Evolutionary conservation across 2,797 vertebrate genomes (phyloP).

Genomic region (Adelosebastes latens): DNA sequence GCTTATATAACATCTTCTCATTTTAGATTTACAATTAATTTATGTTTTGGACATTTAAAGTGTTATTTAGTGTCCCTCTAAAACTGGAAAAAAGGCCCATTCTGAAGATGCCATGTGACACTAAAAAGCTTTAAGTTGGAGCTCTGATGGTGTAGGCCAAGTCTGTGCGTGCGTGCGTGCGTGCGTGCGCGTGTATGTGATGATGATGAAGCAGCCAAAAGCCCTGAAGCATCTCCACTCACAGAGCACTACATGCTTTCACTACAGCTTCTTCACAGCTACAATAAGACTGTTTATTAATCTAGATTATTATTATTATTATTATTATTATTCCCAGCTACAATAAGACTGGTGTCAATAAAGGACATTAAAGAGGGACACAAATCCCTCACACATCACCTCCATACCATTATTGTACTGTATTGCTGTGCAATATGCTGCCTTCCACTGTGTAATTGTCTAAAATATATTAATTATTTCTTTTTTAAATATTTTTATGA

Average conservation of each 20-base stretch:
- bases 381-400: too few species aligned
- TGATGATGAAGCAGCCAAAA: slow-evolving; percentile 44
- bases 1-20: background rate
- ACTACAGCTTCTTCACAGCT: too few species aligned
- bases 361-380: too few species aligned
- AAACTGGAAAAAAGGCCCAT: background rate
- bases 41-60: background rate
- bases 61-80: background rate
- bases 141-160: slow-evolving; percentile 61
- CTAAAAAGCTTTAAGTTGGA: slow-evolving; percentile 31
- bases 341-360: too few species aligned
- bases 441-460: too few species aligned
- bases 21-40: background rate
- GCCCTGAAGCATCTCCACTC: slow-evolving; percentile 22
- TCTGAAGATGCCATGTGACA: slow-evolving; percentile 24
- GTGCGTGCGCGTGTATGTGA: slow-evolving; percentile 22
- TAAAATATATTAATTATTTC: too few species aligned
- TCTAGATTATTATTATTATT: too few species aligned
- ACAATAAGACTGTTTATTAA: too few species aligned
- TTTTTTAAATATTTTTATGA: too few species aligned
- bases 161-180: slow-evolving; percentile 29
- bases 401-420: too few species aligned
- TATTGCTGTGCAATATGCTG: too few species aligned
- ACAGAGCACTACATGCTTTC: background rate
- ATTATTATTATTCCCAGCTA: too few species aligned